A percentile compares a stretch with the other conserved stretches of the same genome.
phyloP scores from a whole-genome alignment of 2,888 invertebrate species.

The Apodemia mormo region DNA sequence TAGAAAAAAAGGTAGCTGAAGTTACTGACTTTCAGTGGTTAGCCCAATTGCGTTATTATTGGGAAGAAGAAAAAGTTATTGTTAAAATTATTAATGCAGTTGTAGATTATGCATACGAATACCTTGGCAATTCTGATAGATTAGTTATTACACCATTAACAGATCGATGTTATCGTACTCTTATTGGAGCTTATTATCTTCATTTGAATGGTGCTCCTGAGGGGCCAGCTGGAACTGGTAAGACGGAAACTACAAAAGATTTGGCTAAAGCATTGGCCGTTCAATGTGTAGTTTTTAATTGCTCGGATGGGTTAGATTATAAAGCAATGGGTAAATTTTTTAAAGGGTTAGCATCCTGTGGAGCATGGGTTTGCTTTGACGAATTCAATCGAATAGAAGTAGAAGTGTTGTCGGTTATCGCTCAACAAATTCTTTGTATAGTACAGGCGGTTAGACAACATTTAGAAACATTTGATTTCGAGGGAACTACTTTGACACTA shows the following conservation, averaged over 20 bases:
- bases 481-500: slow-evolving; percentile 87
- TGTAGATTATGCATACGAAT: slow-evolving; percentile 91
- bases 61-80: slow-evolving; percentile 85
- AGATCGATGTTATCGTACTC: slow-evolving; percentile 90
- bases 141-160: slow-evolving; percentile 89
- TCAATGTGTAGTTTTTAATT: slow-evolving; percentile 94
- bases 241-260: slow-evolving; percentile 96
- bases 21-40: slow-evolving; percentile 93
- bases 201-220: slow-evolving; percentile 93
- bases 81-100: slow-evolving; percentile 91
- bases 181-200: slow-evolving; percentile 91
- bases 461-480: slow-evolving; percentile 86
- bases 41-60: slow-evolving; percentile 91
- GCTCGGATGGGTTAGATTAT: slow-evolving; percentile 92
- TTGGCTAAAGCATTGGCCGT: slow-evolving; percentile 95
- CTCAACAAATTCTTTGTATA: slow-evolving; percentile 92
- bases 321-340: slow-evolving; percentile 93
- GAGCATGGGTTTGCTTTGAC: slow-evolving; percentile 95
- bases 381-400: slow-evolving; percentile 93
- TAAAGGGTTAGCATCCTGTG: slow-evolving; percentile 91
- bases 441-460: slow-evolving; percentile 87
- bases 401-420: slow-evolving; percentile 92
- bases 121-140: slow-evolving; percentile 90
- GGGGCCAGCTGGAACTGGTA: slow-evolving; percentile 93
- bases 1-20: slow-evolving; percentile 83